Base-by-base conservation (phyloP, 2,888 invertebrate genomes). In the Lacanobia wlatinum region DNA sequence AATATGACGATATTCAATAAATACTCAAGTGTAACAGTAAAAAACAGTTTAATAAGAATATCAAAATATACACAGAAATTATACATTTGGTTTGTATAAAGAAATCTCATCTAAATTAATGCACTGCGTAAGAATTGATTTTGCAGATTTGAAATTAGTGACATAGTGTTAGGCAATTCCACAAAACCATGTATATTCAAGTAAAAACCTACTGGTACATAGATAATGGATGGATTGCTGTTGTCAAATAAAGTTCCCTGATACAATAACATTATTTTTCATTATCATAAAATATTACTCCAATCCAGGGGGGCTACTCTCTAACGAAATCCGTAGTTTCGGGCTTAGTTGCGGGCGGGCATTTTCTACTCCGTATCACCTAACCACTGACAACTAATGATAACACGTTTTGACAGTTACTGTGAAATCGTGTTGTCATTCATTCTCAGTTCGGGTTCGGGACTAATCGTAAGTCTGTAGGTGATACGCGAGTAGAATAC, bases 111-210 rank as follows among this genome's bases (percentile, higher is more conserved):
- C 48, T 53, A 80, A 88, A 78, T 64, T 73, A 79, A 90, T 89
- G 91, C 92, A 92, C 92, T 87, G 87, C 82, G 63, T 87, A 90
- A 80, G 89, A 91, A 90, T 91, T 92, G 90, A 90, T 86, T 88
- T 86, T 80, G 86, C 85, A 55, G 83, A 87, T 84, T 87, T 87
- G 73, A 86, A 79, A 58, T 73, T 83, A 78, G 79, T 59, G 43
- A 72, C 56, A 71, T 85, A 78, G 82, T 73, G 14, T 58, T 84
- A 82, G 82, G 76, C 68, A 71, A 83, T 63, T 71, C 72, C 78
- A 82, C 81, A 76, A 83, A 76, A 78, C 82, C 83, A 72, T 84
- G 82, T 80, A 82, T 74, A 81, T 68, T 75, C 82, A 76, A 72
- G 56, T 80, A 70, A 73, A 80, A 76, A 80, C 78, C 73, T 78